phyloP scores from a whole-genome alignment of 1,140 invertebrate species.

The Phocides pigmalion region DNA sequence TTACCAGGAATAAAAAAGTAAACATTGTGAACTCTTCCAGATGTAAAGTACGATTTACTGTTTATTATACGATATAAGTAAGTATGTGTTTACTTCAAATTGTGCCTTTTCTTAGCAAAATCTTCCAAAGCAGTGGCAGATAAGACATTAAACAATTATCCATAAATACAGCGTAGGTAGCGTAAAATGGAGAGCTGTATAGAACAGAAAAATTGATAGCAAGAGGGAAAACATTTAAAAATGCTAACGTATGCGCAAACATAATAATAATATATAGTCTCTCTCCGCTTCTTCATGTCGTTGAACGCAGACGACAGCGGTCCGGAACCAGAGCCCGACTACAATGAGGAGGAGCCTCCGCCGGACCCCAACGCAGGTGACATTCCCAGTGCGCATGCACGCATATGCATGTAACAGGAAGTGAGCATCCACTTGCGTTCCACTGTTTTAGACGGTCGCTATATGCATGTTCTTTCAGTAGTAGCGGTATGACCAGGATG shows the following conservation, averaged over 20 bases:
- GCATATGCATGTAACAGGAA: background rate
- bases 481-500: background rate
- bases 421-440: too few relatives aligned
- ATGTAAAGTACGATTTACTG: too few relatives aligned
- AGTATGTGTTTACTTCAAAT: too few relatives aligned
- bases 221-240: constrained; percentile 33
- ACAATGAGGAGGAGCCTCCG: constrained; percentile 73
- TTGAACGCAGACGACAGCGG: constrained; percentile 88
- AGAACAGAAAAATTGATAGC: background rate
- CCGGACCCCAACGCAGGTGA: constrained; percentile 68
- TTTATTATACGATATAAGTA: too few relatives aligned
- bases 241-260: constrained; percentile 75
- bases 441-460: background rate
- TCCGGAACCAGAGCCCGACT: constrained; percentile 81
- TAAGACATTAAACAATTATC: too few relatives aligned
- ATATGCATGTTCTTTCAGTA: background rate
- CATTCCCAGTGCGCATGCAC: constrained; percentile 10
- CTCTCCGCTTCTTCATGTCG: constrained; percentile 92
- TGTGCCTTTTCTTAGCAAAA: too few relatives aligned
- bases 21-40: too few relatives aligned
- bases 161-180: too few relatives aligned
- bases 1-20: too few relatives aligned
- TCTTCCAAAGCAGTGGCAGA: too few relatives aligned
- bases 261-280: constrained; percentile 89
- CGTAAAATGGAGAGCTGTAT: background rate